Base-by-base conservation (phyloP, 1,140 invertebrate species). In the Drosophila sproati region DNA sequence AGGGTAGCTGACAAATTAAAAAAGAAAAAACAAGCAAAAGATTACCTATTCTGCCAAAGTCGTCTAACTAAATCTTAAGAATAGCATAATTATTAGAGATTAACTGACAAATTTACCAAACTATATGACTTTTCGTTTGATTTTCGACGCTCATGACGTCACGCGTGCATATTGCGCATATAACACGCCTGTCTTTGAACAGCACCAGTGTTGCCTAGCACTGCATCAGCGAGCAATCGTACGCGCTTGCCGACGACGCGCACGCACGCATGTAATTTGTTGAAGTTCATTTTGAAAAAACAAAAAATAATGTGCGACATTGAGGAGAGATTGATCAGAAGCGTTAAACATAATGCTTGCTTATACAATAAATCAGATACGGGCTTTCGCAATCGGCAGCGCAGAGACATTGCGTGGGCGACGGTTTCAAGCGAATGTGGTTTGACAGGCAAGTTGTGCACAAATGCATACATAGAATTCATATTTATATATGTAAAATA, bases 291-390 rank as follows among this genome's bases (percentile, higher is more conserved):
- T 39, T 74, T 75, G 39, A 0, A 35, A 79, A 8, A 52, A 52
- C 34, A 20, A 6, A 29, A 1, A 29, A 39, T 50, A 39, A 28
- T 70, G 35, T 2, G 8, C 8, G 66, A 70, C 3, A n/a, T 29
- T 4, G 78, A 80, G 6, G 1, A 5, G 0, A 51, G 2, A 8
- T 20, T 80, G 1, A 75, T 80, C 1, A 6, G 56, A 5, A 45
- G 57, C n/a, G 78, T 80, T 12, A 75, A 61, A 4, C 34, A n/a
- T 0, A 12, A 80, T 5, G n/a, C 31, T 3, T 64, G 64, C 12
- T 47, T 80, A 12, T 80, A 66, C 6, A 34, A 61, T 8, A 80
- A 61, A 48, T 34, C 47, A 5, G 41, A 68, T 31, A 4, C 43
- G 34, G 43, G 10, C 10, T 51, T 45, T 29, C 57, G 20, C n/a